Evolutionary conservation across 2,113 vertebrate species (phyloP).

Genomic region (Pongo pygmaeus): DNA sequence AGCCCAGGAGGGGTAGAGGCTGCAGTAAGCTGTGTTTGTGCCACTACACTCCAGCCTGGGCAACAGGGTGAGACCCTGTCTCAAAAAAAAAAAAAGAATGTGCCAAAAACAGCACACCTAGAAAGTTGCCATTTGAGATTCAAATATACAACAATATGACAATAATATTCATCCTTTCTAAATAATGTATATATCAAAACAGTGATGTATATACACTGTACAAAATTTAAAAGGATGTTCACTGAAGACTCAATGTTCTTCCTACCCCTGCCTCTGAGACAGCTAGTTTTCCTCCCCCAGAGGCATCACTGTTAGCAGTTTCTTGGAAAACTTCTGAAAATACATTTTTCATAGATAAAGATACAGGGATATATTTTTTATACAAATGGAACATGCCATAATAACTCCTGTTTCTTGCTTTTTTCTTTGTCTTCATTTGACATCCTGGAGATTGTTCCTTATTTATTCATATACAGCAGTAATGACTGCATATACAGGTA

Average conservation of each 20-base stretch:
- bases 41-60: no score
- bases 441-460: neutral
- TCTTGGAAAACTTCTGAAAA: neutral
- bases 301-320: neutral
- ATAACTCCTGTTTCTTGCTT: neutral
- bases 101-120: neutral
- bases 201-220: neutral
- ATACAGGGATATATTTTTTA: neutral
- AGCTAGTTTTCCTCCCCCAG: neutral
- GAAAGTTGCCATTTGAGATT: slow-evolving; percentile 11
- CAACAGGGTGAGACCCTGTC: no score
- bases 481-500: neutral
- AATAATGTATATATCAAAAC: slow-evolving; percentile 16
- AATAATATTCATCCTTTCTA: neutral
- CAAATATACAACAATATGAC: neutral
- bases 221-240: neutral
- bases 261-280: neutral
- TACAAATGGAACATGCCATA: neutral
- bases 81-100: neutral
- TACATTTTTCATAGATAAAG: neutral
- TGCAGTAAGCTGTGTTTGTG: no score
- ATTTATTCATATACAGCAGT: neutral
- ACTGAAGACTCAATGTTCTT: neutral
- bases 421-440: neutral
- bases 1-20: no score